phyloP scores from a whole-genome alignment of 2,888 invertebrate species.

The Tinea semifulvella region DNA sequence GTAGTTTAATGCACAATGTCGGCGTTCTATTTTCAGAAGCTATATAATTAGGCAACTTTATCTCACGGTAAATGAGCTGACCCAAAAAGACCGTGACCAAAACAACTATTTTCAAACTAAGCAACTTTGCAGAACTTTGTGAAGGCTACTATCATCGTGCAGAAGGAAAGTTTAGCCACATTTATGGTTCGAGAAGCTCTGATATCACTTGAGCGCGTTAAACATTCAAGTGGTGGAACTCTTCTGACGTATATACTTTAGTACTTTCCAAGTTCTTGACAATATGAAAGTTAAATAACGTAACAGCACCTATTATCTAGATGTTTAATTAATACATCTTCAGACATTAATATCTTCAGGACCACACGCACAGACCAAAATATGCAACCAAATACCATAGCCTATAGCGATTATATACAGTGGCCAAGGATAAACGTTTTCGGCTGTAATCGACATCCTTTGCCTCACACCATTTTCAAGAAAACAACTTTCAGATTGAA shows the following conservation, averaged over 20 bases:
- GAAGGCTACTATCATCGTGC: conserved; percentile 10
- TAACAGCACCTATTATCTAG: no score
- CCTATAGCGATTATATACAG: no score
- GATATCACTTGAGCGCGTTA: conserved; percentile 12
- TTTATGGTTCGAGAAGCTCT: conserved; percentile 10
- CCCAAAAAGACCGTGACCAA: conserved; percentile 5
- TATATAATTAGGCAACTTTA: conserved; percentile 3
- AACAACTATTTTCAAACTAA: conserved; percentile 7
- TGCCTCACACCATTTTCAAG: no score
- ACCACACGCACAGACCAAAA: no score
- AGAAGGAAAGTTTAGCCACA: conserved; percentile 12
- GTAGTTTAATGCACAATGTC: no score
- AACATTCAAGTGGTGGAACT: conserved; percentile 9
- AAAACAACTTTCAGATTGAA: no score
- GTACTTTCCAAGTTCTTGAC: background rate
- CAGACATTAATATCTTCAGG: no score
- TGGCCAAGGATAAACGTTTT: no score
- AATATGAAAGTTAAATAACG: background rate
- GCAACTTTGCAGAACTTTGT: conserved; percentile 5
- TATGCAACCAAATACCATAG: no score
- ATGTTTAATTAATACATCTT: no score
- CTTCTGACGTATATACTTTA: conserved; percentile 1
- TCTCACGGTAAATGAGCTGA: background rate
- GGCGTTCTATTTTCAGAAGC: no score
- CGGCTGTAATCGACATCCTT: no score